These are phyloP conservation scores for Alca torda DNA, from an alignment of 2,797 vertebrate genomes.

Conservation along the genomic window DNA sequence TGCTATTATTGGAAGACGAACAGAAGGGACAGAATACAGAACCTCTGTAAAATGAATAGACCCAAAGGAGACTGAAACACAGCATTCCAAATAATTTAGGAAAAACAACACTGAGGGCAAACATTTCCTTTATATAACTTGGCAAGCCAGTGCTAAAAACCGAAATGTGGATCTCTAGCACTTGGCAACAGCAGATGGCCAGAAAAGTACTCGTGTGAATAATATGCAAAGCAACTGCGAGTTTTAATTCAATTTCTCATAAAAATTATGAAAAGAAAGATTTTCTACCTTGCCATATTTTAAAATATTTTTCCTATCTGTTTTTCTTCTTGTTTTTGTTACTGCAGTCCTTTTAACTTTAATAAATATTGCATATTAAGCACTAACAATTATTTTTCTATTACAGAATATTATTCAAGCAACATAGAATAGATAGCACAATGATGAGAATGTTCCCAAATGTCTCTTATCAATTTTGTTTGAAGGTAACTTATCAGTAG, in stretches of 20 bases:
- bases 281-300: constrained; percentile 4
- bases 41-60: constrained; percentile 30
- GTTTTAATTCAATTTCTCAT: not conserved
- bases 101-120: constrained; percentile 39
- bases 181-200: not conserved
- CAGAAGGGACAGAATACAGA: not conserved
- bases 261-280: not conserved
- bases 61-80: constrained; percentile 43
- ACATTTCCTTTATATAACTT: constrained; percentile 57
- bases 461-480: not conserved
- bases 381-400: not conserved
- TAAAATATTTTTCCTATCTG: not conserved
- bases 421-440: not conserved
- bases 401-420: not conserved
- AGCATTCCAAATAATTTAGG: constrained; percentile 29
- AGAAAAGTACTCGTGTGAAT: constrained; percentile 2
- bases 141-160: constrained; percentile 28
- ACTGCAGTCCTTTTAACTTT: not conserved
- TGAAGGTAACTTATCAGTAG: not conserved
- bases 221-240: not conserved
- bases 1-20: constrained; percentile 14
- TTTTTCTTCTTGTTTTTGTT: not conserved
- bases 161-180: constrained; percentile 13
- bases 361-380: not conserved
- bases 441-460: not conserved